Percentiles rank a stretch among this genome's conserved stretches.
Evolutionary conservation across 2,797 vertebrate genomes (phyloP).

Genomic region (Euphonia xanthogaster): DNA sequence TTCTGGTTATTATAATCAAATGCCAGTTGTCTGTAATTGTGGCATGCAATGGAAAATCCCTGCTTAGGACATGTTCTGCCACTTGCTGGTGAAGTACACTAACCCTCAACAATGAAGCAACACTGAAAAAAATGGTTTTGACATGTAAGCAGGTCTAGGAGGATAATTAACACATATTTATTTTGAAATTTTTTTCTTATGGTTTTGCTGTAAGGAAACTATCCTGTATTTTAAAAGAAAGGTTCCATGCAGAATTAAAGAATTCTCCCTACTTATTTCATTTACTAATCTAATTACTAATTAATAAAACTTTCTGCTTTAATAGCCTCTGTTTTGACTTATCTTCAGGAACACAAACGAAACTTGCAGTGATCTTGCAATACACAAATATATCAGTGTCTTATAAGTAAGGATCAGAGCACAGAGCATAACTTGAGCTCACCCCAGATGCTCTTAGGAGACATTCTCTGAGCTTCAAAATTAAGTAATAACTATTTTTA

Average conservation of each 20-base stretch:
- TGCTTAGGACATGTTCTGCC: slow-evolving; percentile 35
- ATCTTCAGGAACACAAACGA: not conserved
- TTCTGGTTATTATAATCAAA: slow-evolving; percentile 50
- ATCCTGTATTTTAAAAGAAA: not conserved
- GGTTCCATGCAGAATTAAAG: not conserved
- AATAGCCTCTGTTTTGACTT: not conserved
- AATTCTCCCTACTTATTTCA: not conserved
- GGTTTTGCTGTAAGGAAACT: not conserved
- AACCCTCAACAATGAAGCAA: not conserved
- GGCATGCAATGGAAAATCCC: slow-evolving; percentile 47
- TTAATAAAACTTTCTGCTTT: not conserved
- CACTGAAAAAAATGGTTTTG: slow-evolving; percentile 4
- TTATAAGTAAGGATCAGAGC: not conserved
- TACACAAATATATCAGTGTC: not conserved
- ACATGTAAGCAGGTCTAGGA: not conserved
- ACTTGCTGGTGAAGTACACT: not conserved
- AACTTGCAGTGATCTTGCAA: not conserved
- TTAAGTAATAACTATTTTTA: not conserved
- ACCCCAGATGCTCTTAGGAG: not conserved
- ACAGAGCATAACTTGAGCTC: not conserved
- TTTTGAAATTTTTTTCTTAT: not conserved
- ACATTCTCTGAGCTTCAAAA: not conserved
- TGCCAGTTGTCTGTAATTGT: slow-evolving; percentile 49
- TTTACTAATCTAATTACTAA: slow-evolving; percentile 3
- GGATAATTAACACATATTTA: not conserved